Evolutionary conservation across 1,140 invertebrate species (phyloP).

Genomic region (Ericerus pela): DNA sequence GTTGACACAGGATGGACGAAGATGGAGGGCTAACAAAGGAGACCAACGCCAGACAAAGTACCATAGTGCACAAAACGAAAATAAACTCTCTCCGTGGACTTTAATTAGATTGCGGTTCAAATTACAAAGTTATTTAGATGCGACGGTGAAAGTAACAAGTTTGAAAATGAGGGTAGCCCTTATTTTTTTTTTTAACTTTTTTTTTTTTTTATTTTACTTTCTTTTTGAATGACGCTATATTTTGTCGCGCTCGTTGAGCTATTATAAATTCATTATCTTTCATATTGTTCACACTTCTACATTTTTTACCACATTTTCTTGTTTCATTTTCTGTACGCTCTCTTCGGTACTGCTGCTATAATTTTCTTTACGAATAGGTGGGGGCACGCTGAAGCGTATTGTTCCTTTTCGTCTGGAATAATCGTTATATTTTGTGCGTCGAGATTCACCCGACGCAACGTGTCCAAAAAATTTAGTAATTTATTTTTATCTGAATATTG

Average conservation of each 20-base stretch:
- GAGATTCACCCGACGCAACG: too few relatives aligned
- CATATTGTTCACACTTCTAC: neutral
- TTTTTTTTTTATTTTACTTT: too few relatives aligned
- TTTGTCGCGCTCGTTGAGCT: neutral
- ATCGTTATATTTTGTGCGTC: too few relatives aligned
- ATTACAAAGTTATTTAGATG: slow-evolving; percentile 12
- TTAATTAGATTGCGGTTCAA: slow-evolving; percentile 10
- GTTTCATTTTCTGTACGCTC: neutral
- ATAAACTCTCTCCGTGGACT: slow-evolving; percentile 1
- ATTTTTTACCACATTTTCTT: slow-evolving; percentile 1
- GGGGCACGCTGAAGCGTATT: too few relatives aligned
- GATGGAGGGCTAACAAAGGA: slow-evolving; percentile 1
- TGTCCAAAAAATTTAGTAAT: too few relatives aligned
- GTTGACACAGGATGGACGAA: too few relatives aligned
- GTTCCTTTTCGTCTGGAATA: too few relatives aligned
- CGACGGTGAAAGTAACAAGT: slow-evolving; percentile 10
- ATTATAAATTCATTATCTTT: slow-evolving; percentile 5
- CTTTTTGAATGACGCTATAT: neutral
- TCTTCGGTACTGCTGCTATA: too few relatives aligned
- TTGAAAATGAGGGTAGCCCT: neutral
- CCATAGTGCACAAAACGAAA: neutral
- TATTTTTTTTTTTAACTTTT: too few relatives aligned
- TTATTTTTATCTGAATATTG: too few relatives aligned
- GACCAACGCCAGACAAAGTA: neutral
- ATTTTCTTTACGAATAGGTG: too few relatives aligned